phyloP scores from a whole-genome alignment of 2,113 vertebrate genomes.

The Murina feae region DNA sequence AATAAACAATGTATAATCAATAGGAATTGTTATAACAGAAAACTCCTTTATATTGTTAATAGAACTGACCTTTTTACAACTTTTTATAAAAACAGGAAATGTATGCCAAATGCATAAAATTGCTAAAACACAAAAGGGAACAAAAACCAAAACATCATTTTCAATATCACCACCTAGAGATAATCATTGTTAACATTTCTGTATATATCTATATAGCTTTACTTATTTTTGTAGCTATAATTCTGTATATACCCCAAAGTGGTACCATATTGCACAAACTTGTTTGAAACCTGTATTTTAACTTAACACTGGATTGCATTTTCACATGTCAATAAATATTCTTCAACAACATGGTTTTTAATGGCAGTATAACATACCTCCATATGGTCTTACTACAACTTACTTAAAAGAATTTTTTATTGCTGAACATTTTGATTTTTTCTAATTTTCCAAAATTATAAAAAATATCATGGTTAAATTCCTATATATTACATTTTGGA shows the following conservation, averaged over 20 bases:
- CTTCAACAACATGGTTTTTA: neutral
- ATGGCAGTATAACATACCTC: neutral
- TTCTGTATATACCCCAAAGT: neutral
- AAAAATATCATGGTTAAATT: neutral
- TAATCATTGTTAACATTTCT: neutral
- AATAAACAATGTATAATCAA: neutral
- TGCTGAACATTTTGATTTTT: neutral
- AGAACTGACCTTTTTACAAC: neutral
- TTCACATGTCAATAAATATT: neutral
- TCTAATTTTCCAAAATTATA: neutral
- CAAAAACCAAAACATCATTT: neutral
- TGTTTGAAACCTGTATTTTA: neutral
- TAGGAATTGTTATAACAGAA: neutral
- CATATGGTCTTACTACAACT: neutral
- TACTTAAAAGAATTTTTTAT: neutral
- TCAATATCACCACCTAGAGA: neutral
- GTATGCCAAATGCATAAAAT: neutral
- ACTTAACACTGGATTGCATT: neutral
- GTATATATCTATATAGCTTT: neutral
- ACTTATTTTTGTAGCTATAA: neutral
- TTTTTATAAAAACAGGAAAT: neutral
- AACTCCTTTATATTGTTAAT: neutral
- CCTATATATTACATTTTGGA: neutral
- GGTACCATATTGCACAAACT: neutral
- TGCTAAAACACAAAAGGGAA: neutral